Base-by-base conservation (phyloP, 92 coral and sea anemone species). In the Hydrozoanthus gracilis region DNA sequence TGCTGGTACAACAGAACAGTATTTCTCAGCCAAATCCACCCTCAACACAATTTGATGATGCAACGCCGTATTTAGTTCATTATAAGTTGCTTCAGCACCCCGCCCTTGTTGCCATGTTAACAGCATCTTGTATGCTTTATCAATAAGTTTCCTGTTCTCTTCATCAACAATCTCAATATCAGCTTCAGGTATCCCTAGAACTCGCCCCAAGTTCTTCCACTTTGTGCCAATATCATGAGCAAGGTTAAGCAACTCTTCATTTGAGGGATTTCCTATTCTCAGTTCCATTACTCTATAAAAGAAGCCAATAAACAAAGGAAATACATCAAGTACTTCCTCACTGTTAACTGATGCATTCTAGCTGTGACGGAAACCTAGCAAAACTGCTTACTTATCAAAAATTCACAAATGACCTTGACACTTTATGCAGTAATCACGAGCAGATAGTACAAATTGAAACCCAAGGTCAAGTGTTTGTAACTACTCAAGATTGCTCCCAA, bases 121-220 rank as follows among this genome's bases (percentile, higher is more conserved):
- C 60, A 93, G 67, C 94, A 91, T 93, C 54, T 83, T 60, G 70
- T 88, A 91, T 51, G 88, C 83, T 69, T 91, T 93, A 47, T 88
- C 91, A 50, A 82, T 74, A 3, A 89, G 86, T 74, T 79, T 86
- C 51, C 48, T 87, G 52, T 89, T 51, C 17, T 93, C 96, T 78
- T 72, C 89, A 15, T 93, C 88, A 10, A 93, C 56, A 44, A 72
- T 78, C 2, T 91, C 90, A 45, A 93, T 49, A 9, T 80, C 88
- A 52, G 69, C 10, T 54, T 93, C 96, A 7, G 93, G 82, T 9
- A 88, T 51, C 55, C 92, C 89, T 44, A 93, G 77, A 35, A 85
- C 96, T 51, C 92, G 86, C 14, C 94, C 96, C 4, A 93, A 82
- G 17, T 52, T 75, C 76, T 69, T 78, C 94, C 94, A 93, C 56